phyloP scores from a whole-genome alignment of 2,113 vertebrate genomes.

The Zingel zingel region DNA sequence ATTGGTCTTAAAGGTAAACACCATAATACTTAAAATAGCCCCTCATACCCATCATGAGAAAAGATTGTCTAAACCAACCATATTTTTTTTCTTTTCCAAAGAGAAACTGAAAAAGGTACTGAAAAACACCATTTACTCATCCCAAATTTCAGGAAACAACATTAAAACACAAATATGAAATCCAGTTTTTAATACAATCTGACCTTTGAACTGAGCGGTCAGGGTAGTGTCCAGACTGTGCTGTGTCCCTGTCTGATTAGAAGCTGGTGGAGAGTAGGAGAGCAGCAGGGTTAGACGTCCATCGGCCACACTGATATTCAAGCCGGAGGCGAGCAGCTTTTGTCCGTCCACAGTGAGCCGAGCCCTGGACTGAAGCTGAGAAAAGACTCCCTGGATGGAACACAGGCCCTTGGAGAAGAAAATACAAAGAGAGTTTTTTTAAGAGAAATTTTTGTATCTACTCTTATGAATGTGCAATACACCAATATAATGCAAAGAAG shows the following conservation, averaged over 20 bases:
- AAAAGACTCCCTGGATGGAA: conserved; percentile 51
- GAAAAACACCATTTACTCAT: background rate
- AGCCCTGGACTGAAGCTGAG: conserved; percentile 72
- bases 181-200: background rate
- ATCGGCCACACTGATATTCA: conserved; percentile 69
- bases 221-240: conserved; percentile 47
- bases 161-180: background rate
- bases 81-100: too few species aligned
- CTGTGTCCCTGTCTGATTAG: conserved; percentile 35
- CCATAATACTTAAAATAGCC: background rate
- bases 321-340: conserved; percentile 71
- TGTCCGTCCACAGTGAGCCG: conserved; percentile 72
- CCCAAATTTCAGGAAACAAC: background rate
- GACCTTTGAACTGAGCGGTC: conserved; percentile 76
- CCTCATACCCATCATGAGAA: background rate
- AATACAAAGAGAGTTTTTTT: background rate
- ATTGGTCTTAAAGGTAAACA: background rate
- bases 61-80: too few species aligned
- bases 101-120: background rate
- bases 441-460: background rate
- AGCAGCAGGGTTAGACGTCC: conserved; percentile 73
- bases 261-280: conserved; percentile 57
- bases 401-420: conserved; percentile 60
- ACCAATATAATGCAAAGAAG: background rate
- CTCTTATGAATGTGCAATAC: background rate